phyloP scores from a whole-genome alignment of 2,797 vertebrate genomes.

The Glossophaga mutica region DNA sequence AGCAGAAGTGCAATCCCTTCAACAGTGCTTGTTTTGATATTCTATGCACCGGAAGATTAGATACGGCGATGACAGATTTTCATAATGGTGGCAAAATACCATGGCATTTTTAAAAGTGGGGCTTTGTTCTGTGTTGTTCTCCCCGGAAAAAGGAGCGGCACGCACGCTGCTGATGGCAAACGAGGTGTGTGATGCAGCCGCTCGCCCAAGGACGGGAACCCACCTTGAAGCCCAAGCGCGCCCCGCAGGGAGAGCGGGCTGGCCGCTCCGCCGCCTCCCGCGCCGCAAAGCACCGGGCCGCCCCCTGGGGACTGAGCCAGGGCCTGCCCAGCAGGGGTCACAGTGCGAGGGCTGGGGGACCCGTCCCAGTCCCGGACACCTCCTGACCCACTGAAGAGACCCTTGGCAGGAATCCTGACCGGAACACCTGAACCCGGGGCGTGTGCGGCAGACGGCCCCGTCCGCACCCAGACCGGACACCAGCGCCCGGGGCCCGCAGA shows the following conservation, averaged over 20 bases:
- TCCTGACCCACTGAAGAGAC: neutral
- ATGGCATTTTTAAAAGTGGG: conserved; percentile 80
- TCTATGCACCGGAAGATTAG: conserved; percentile 78
- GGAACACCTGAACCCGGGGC: neutral
- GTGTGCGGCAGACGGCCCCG: rapidly evolving
- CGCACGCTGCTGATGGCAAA: conserved; percentile 63
- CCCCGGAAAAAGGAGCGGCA: conserved; percentile 66
- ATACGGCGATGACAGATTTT: conserved; percentile 79
- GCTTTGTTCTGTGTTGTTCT: conserved; percentile 84
- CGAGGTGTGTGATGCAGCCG: conserved; percentile 70
- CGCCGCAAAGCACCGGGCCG: neutral
- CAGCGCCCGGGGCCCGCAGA: neutral
- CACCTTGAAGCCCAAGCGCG: neutral
- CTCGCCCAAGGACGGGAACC: conserved; percentile 28
- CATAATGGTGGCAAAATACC: conserved; percentile 82
- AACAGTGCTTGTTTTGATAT: conserved; percentile 77
- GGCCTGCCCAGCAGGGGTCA: neutral
- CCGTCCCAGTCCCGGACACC: neutral
- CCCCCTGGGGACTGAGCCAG: neutral
- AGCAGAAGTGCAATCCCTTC: conserved; percentile 71
- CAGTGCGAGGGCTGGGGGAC: neutral
- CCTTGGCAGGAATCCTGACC: neutral
- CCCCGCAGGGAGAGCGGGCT: neutral
- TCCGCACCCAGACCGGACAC: no score
- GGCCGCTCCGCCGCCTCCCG: neutral